phyloP scores from a whole-genome alignment of 1,140 invertebrate genomes.

The Colletes latitarsis region DNA sequence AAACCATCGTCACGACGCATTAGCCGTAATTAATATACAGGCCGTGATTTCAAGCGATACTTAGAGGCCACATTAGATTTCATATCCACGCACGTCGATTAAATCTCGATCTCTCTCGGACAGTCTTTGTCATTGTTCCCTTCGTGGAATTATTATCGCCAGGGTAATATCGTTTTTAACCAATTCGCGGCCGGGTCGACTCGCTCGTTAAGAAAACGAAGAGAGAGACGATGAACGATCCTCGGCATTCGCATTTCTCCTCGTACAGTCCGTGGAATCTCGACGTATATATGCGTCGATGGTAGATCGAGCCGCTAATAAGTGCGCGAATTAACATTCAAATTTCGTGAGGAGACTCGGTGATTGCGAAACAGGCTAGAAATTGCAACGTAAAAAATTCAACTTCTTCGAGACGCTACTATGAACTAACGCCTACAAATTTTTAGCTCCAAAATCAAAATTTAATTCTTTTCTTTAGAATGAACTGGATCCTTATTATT shows the following conservation, averaged over 20 bases:
- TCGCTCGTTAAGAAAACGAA: slow-evolving; percentile 75
- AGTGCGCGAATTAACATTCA: slow-evolving; percentile 79
- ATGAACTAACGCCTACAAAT: too few species aligned
- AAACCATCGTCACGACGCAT: not conserved
- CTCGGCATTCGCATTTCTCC: slow-evolving; percentile 70
- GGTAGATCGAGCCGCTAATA: slow-evolving; percentile 56
- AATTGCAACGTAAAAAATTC: too few species aligned
- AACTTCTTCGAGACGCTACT: too few species aligned
- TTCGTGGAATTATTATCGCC: slow-evolving; percentile 76
- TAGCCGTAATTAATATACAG: slow-evolving; percentile 41
- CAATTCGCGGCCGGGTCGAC: slow-evolving; percentile 66
- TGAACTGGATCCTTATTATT: too few species aligned
- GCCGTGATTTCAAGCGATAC: slow-evolving; percentile 32
- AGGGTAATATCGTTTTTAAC: slow-evolving; percentile 75
- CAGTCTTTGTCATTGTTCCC: slow-evolving; percentile 63
- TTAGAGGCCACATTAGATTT: slow-evolving; percentile 45
- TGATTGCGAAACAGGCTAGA: not conserved
- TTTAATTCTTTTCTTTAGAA: too few species aligned
- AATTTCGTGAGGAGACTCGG: slow-evolving; percentile 63
- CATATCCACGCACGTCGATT: slow-evolving; percentile 39
- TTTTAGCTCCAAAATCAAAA: too few species aligned
- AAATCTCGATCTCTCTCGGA: slow-evolving; percentile 32
- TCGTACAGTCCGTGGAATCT: slow-evolving; percentile 73
- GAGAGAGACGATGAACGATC: not conserved
- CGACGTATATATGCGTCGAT: slow-evolving; percentile 15